A percentile compares a stretch with the other conserved stretches of the same genome.
Evolutionary conservation across 1,140 invertebrate species (phyloP).

Genomic region (Elymnias hypermnestra): DNA sequence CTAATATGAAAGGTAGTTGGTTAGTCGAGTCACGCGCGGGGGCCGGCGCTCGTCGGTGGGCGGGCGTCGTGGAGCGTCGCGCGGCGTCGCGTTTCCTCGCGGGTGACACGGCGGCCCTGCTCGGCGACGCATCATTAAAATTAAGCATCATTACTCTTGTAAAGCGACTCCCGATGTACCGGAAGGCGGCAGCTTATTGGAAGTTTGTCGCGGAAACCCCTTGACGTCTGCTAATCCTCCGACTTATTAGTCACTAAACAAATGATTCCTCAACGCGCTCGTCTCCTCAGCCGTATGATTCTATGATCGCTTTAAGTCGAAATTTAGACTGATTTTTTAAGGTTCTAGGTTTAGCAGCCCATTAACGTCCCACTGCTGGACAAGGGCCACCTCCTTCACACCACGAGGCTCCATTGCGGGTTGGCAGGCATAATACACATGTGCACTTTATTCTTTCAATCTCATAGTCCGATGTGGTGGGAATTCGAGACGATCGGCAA

Average conservation of each 20-base stretch:
- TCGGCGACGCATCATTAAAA: constrained; percentile 71
- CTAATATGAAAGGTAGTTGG: constrained; percentile 60
- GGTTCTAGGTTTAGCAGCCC: too few relatives aligned
- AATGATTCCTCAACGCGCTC: constrained; percentile 37
- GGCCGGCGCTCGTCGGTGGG: constrained; percentile 26
- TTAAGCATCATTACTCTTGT: constrained; percentile 74
- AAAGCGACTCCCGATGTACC: constrained; percentile 54
- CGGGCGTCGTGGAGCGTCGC: not conserved
- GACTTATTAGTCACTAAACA: constrained; percentile 56
- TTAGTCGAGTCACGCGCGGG: constrained; percentile 57
- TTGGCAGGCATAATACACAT: too few relatives aligned
- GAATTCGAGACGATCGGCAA: too few relatives aligned
- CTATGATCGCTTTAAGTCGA: constrained; percentile 2
- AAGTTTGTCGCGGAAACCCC: constrained; percentile 49
- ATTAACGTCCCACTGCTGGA: too few relatives aligned
- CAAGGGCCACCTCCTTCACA: too few relatives aligned
- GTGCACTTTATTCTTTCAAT: too few relatives aligned
- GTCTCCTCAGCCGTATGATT: constrained; percentile 1
- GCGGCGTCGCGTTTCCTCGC: constrained; percentile 23
- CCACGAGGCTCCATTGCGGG: too few relatives aligned
- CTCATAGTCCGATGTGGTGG: too few relatives aligned
- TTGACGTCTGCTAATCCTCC: constrained; percentile 53
- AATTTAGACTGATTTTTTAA: not conserved
- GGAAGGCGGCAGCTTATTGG: constrained; percentile 60
- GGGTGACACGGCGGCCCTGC: constrained; percentile 41